A percentile compares a stretch with the other conserved stretches of the same genome.
phyloP scores from a whole-genome alignment of 2,797 vertebrate genomes.

The Schizothorax lantsangensis region DNA sequence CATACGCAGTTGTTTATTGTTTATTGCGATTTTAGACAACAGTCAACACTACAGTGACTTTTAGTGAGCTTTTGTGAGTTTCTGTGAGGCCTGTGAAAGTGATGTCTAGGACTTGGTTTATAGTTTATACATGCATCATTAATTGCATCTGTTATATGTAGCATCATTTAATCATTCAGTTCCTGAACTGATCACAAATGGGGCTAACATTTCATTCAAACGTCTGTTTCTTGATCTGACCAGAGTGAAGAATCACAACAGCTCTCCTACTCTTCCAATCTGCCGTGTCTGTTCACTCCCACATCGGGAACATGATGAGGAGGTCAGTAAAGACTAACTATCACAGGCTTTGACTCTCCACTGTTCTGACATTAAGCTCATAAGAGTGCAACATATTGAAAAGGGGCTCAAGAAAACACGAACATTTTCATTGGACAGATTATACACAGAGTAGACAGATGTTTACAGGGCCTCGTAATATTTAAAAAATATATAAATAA shows the following conservation, averaged over 20 bases:
- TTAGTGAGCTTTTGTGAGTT: neutral
- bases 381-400: conserved; percentile 83
- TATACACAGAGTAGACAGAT: conserved; percentile 85
- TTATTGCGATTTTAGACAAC: neutral
- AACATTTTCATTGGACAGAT: conserved; percentile 88
- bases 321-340: conserved; percentile 17
- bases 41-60: conserved; percentile 13
- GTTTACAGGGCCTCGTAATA: conserved; percentile 81
- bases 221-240: neutral
- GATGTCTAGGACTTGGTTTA: neutral
- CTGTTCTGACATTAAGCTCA: conserved; percentile 80
- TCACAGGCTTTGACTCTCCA: conserved; percentile 56
- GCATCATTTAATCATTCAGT: neutral
- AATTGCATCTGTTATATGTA: neutral
- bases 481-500: conserved; percentile 80
- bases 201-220: neutral
- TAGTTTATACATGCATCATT: neutral
- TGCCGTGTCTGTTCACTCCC: neutral
- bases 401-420: conserved; percentile 83
- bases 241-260: conserved; percentile 24
- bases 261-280: conserved; percentile 11
- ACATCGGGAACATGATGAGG: conserved; percentile 24
- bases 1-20: neutral
- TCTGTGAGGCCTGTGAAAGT: neutral
- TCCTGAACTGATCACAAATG: conserved; percentile 3